Conservation (phyloP, 2,797 vertebrate species). For the Sylvilagus floridanus region DNA sequence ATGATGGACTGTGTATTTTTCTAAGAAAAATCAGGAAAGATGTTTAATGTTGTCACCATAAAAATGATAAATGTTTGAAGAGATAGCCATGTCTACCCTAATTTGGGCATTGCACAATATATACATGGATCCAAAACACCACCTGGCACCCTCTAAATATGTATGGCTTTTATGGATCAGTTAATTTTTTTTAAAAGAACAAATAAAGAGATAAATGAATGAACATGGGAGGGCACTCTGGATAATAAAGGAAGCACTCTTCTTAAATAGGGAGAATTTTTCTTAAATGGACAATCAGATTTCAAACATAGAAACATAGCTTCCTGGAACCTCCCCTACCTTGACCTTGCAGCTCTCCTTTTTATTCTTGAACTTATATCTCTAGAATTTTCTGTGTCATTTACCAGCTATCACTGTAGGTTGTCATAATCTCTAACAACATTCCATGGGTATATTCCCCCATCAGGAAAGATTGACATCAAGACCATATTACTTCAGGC, state of each 20-base stretch:
- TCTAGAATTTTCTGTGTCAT: conserved; percentile 34
- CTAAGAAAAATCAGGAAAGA: too few relatives aligned
- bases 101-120: too few relatives aligned
- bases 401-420: not conserved
- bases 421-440: not conserved
- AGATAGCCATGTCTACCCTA: too few relatives aligned
- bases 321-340: not conserved
- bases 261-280: not conserved
- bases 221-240: not conserved
- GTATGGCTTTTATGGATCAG: too few relatives aligned
- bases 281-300: conserved; percentile 18
- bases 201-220: conserved; percentile 15
- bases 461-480: conserved; percentile 35
- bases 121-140: too few relatives aligned
- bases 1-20: too few relatives aligned
- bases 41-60: too few relatives aligned
- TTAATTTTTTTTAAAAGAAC: too few relatives aligned
- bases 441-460: not conserved
- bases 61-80: too few relatives aligned
- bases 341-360: not conserved
- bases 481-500: not conserved
- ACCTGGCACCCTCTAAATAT: too few relatives aligned
- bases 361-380: conserved; percentile 23
- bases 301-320: conserved; percentile 34
- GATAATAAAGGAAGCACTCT: conserved; percentile 20